These are phyloP conservation scores for Drosophila jambulina DNA, from an alignment of 1,140 invertebrate genomes.

Conservation along the genomic window DNA sequence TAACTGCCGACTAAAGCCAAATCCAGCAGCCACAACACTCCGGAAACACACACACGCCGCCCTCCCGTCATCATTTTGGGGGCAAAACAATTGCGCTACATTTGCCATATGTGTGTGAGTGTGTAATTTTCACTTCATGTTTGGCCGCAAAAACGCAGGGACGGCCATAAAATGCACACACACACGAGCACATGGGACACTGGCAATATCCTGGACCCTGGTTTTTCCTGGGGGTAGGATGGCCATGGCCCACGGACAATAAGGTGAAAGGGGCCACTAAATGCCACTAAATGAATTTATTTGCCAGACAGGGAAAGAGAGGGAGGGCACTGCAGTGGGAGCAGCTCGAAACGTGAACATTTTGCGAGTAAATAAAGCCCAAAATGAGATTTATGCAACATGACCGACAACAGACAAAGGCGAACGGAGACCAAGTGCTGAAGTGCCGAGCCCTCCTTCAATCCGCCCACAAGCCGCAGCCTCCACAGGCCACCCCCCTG, in stretches of 20 bases:
- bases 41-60: constrained; percentile 8
- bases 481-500: constrained; percentile 6
- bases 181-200: constrained; percentile 27
- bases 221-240: constrained; percentile 14
- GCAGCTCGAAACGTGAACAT: constrained; percentile 65
- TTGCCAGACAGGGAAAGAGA: constrained; percentile 48
- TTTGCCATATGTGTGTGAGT: constrained; percentile 57
- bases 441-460: constrained; percentile 57
- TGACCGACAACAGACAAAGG: constrained; percentile 74
- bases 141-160: constrained; percentile 79
- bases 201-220: constrained; percentile 48
- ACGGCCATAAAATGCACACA: constrained; percentile 83
- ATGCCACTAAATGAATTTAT: constrained; percentile 84
- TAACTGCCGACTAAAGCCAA: constrained; percentile 82
- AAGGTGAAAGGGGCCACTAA: constrained; percentile 81
- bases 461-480: constrained; percentile 19
- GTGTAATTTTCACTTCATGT: constrained; percentile 83
- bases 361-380: constrained; percentile 83
- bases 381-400: constrained; percentile 84
- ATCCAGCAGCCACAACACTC: constrained; percentile 57
- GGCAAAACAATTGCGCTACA: constrained; percentile 77
- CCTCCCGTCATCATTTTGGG: constrained; percentile 10
- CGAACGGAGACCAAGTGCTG: constrained; percentile 70
- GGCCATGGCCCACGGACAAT: constrained; percentile 57
- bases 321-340: constrained; percentile 5